These are phyloP conservation scores for Acleris literana DNA, from an alignment of 2,888 invertebrate genomes.

Conservation along the genomic window DNA sequence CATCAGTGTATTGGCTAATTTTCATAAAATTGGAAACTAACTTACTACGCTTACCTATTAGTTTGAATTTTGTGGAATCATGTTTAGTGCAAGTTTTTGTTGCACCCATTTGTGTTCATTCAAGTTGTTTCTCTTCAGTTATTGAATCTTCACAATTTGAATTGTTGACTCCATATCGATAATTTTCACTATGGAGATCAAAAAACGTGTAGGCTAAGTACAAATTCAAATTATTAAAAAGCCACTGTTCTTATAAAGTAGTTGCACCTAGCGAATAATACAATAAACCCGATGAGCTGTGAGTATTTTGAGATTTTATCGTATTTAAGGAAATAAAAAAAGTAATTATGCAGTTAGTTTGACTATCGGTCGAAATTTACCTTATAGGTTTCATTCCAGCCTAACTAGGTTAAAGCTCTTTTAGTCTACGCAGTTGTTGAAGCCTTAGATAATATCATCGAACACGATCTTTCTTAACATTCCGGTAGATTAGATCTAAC, in stretches of 20 bases:
- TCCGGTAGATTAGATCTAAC: slow-evolving; percentile 57
- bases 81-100: slow-evolving; percentile 32
- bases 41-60: slow-evolving; percentile 40
- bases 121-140: slow-evolving; percentile 21
- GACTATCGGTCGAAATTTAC: slow-evolving; percentile 66
- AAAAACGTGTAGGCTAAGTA: slow-evolving; percentile 77
- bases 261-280: slow-evolving; percentile 82
- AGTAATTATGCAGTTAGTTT: slow-evolving; percentile 67
- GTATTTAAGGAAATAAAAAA: slow-evolving; percentile 73
- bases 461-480: slow-evolving; percentile 52
- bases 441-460: slow-evolving; percentile 65
- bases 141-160: slow-evolving; percentile 42
- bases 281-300: slow-evolving; percentile 83
- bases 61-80: slow-evolving; percentile 18
- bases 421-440: slow-evolving; percentile 64
- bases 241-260: slow-evolving; percentile 83
- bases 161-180: slow-evolving; percentile 56
- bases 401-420: slow-evolving; percentile 74
- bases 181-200: slow-evolving; percentile 66
- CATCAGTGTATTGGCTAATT: slow-evolving; percentile 67
- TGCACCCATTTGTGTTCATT: slow-evolving; percentile 15
- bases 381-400: slow-evolving; percentile 74
- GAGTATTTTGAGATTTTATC: slow-evolving; percentile 84
- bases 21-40: slow-evolving; percentile 48
- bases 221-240: slow-evolving; percentile 82